Base-by-base conservation (phyloP, 2,888 invertebrate species). In the Tiphia femorata region DNA sequence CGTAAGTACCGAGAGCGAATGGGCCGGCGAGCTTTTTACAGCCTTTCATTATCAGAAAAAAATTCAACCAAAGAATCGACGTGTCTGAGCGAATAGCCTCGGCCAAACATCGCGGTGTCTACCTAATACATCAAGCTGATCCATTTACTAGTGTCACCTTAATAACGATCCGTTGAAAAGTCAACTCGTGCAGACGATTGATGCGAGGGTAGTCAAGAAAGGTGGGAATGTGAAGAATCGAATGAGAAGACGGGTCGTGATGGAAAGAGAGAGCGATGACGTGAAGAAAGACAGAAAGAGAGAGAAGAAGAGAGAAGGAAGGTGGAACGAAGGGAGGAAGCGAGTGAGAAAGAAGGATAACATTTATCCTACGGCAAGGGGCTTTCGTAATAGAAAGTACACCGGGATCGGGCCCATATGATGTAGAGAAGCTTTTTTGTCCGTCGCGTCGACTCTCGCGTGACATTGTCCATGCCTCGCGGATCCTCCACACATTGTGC, bases 381-480 rank as follows among this genome's bases (percentile, higher is more conserved):
- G 20, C 33, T 56, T 44, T 48, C 48, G 12, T 47, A 23, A 38
- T 37, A 29, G 25, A 12, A 33, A 7, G 37, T 16, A 30, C 17
- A 46, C 21, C 20, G 7, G 27, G 21, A 17, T 1, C 25, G 21
- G 16, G 12, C n/a, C 49, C 43, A 40, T 33, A 27, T 25, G 48
- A 46, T 16, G 16, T 25, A 25, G 42, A 25, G 38, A 42, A 33
- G 38, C n/a, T 48, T 64, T 58, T 41, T 49, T 52, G 16, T 8
- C 23, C 49, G 35, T 54, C 48, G 43, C 20, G 46, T 43, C 47
- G 27, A 7, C 25, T 35, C 23, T 43, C 16, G 38, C 27, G 33
- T 17, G 17, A 37, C 33, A 29, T 52, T 58, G 49, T 50, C 4
- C 40, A 25, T 10, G 30, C 35, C 47, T 30, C 29, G 23, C 49